phyloP scores from a whole-genome alignment of 2,797 vertebrate genomes.

The Otolemur crassicaudatus region DNA sequence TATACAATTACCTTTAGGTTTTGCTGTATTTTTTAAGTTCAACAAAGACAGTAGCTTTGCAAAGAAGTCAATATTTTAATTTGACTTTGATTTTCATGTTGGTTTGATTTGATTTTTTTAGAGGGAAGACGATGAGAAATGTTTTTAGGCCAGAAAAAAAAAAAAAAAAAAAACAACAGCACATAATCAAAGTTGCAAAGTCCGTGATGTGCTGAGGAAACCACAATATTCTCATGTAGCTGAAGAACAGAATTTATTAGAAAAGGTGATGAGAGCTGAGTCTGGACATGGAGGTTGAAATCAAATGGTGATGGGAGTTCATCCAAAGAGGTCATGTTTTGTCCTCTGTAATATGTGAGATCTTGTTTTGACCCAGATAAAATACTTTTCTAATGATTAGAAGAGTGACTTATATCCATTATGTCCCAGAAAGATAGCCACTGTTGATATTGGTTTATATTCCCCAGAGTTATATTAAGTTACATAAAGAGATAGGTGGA shows the following conservation, averaged over 20 bases:
- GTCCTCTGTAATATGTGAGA: neutral
- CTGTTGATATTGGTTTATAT: neutral
- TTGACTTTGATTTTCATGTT: neutral
- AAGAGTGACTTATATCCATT: neutral
- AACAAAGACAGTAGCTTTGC: neutral
- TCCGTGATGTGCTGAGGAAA: neutral
- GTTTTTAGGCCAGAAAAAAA: neutral
- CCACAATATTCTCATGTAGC: neutral
- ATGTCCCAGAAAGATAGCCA: neutral
- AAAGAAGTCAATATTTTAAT: neutral
- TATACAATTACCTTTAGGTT: neutral
- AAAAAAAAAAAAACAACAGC: neutral
- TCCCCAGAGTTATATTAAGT: neutral
- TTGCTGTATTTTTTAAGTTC: neutral
- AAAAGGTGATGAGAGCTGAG: neutral
- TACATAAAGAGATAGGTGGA: neutral
- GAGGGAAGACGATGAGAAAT: neutral
- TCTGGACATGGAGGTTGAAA: neutral
- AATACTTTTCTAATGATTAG: neutral
- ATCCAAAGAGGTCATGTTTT: neutral
- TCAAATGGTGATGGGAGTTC: neutral
- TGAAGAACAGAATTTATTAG: neutral
- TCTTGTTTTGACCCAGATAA: neutral
- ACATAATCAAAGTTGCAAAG: neutral
- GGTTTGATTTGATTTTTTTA: conserved; percentile 5